These are phyloP conservation scores for Hoplostethus atlanticus DNA, from an alignment of 2,797 vertebrate genomes.

Conservation along the genomic window DNA sequence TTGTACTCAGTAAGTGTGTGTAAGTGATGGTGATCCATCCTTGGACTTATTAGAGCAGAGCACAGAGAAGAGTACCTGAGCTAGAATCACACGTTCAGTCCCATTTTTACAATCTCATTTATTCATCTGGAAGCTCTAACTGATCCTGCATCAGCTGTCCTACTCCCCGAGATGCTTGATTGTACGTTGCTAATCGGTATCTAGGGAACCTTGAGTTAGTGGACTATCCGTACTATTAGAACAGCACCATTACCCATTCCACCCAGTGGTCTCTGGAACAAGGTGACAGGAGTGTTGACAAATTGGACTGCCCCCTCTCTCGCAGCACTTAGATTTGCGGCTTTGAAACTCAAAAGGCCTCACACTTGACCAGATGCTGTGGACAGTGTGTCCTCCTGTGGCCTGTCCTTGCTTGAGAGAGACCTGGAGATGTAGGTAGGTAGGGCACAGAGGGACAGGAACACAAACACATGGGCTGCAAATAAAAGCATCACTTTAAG, in stretches of 20 bases:
- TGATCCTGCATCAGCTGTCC: conserved; percentile 40
- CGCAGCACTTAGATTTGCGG: neutral
- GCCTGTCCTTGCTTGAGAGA: conserved; percentile 11
- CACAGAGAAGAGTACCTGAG: conserved; percentile 7
- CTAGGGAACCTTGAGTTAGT: conserved; percentile 68
- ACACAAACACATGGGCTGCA: conserved; percentile 16
- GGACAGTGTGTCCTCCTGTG: conserved; percentile 47
- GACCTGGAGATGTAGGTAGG: conserved; percentile 39
- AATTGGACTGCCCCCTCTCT: conserved; percentile 53
- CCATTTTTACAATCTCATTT: conserved; percentile 23
- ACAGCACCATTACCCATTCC: conserved; percentile 71
- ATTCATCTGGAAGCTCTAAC: conserved; percentile 1
- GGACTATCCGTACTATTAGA: conserved; percentile 69
- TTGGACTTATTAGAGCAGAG: neutral
- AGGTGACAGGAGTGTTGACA: conserved; percentile 58
- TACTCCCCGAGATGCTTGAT: conserved; percentile 39
- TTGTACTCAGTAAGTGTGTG: neutral
- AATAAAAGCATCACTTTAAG: neutral
- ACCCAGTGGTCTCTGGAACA: conserved; percentile 38
- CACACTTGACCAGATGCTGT: conserved; percentile 56
- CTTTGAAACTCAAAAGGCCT: conserved; percentile 42
- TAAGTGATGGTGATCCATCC: neutral
- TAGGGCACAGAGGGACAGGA: conserved; percentile 4
- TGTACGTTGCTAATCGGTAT: conserved; percentile 63
- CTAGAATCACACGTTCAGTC: conserved; percentile 25